These are phyloP conservation scores for Musca domestica DNA, from an alignment of 1,140 invertebrate species.

Conservation along the genomic window DNA sequence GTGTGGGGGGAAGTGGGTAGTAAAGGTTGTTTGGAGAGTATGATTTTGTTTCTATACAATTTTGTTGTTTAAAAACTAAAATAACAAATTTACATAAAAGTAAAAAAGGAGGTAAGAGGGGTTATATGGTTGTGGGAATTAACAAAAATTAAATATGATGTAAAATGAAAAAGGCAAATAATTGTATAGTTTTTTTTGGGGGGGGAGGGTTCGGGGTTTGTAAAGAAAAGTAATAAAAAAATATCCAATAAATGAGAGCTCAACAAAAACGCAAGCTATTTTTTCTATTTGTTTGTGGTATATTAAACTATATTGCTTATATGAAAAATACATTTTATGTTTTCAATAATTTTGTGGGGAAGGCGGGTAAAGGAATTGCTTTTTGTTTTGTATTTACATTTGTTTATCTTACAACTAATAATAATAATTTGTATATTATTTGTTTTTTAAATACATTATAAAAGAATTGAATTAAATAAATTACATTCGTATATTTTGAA, in stretches of 20 bases:
- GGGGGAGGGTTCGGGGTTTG: background rate
- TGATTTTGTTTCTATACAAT: constrained; percentile 8
- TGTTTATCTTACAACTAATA: background rate
- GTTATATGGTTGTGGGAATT: background rate
- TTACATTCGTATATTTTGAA: constrained; percentile 19
- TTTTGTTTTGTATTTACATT: constrained; percentile 21
- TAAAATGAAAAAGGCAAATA: too few relatives aligned
- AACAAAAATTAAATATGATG: too few relatives aligned
- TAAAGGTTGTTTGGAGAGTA: background rate
- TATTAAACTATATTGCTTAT: constrained; percentile 19
- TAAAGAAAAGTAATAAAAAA: background rate
- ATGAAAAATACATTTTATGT: constrained; percentile 12
- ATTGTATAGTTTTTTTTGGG: background rate
- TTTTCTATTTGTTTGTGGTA: constrained; percentile 16
- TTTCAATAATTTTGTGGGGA: background rate
- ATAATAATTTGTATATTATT: background rate
- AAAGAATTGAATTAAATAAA: constrained; percentile 10
- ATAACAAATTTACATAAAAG: constrained; percentile 21
- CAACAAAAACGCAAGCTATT: constrained; percentile 31
- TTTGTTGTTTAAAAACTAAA: constrained; percentile 18
- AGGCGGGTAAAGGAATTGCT: constrained; percentile 18
- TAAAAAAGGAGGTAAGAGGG: background rate
- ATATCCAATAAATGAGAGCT: constrained; percentile 19
- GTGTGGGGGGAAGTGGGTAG: too few relatives aligned
- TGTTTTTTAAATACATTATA: background rate